Percentiles rank a stretch among this genome's conserved stretches.
Conservation (phyloP, 2,797 vertebrate species). For the Brotula barbata region DNA sequence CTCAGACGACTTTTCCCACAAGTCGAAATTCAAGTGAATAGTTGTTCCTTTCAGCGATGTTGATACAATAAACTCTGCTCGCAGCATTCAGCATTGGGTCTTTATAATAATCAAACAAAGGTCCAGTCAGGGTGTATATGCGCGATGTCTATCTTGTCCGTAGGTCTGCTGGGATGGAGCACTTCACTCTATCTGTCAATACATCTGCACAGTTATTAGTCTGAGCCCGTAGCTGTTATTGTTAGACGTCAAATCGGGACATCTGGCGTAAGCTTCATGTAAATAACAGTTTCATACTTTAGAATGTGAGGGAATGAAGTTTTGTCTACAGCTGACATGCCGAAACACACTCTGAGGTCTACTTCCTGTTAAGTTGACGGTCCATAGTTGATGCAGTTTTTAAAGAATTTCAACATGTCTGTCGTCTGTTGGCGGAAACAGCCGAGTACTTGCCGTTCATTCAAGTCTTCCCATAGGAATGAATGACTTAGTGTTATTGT, state of each 20-base stretch:
- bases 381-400: too few species aligned
- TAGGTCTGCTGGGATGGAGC: constrained; percentile 3
- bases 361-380: too few species aligned
- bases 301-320: too few species aligned
- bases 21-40: constrained; percentile 48
- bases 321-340: too few species aligned
- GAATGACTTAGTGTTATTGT: too few species aligned
- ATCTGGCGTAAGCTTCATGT: constrained; percentile 26
- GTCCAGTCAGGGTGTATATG: constrained; percentile 6
- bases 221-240: constrained; percentile 29
- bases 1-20: constrained; percentile 23
- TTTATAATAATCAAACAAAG: constrained; percentile 29
- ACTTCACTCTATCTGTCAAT: constrained; percentile 7
- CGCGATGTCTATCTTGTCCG: background rate
- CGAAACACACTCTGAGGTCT: too few species aligned
- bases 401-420: too few species aligned
- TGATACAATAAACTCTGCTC: constrained; percentile 56
- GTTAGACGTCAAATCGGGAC: constrained; percentile 18
- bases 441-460: too few species aligned
- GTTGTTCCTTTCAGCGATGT: constrained; percentile 45
- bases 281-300: too few species aligned
- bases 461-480: too few species aligned
- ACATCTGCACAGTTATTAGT: constrained; percentile 31
- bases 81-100: constrained; percentile 19
- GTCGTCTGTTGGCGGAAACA: too few species aligned